Percentiles rank a stretch among this genome's conserved stretches.
Evolutionary conservation across 2,888 invertebrate species (phyloP).

Genomic region (Trachelus iudaicus): DNA sequence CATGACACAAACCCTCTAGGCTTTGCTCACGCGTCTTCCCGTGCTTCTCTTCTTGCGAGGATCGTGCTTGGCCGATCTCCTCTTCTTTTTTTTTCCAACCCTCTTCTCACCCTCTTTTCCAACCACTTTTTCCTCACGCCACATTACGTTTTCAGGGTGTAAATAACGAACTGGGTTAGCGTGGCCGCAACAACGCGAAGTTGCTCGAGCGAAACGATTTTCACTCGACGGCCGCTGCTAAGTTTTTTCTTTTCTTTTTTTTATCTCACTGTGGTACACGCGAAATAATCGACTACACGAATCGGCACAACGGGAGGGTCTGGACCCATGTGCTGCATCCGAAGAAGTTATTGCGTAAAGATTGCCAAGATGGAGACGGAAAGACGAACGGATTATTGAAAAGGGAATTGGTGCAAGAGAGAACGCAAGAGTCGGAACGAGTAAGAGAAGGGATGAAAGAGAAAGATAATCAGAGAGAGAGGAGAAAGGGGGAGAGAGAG

Average conservation of each 20-base stretch:
- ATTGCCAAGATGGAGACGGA: conserved; percentile 17
- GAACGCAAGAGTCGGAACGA: conserved; percentile 22
- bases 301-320: neutral
- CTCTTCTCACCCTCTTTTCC: neutral
- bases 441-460: conserved; percentile 18
- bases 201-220: neutral
- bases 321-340: neutral
- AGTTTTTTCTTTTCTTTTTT: neutral
- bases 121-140: neutral
- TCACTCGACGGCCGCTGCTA: neutral
- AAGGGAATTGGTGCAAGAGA: conserved; percentile 9
- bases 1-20: conserved; percentile 2
- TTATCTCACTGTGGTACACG: neutral
- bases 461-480: conserved; percentile 4
- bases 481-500: conserved; percentile 19
- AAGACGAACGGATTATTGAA: conserved; percentile 6
- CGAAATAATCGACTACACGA: neutral
- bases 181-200: neutral
- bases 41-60: neutral
- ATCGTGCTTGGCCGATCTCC: neutral
- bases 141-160: conserved; percentile 1
- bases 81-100: neutral
- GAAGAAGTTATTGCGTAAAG: neutral
- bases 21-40: neutral
- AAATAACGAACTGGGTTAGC: conserved; percentile 1